A percentile compares a stretch with the other conserved stretches of the same genome.
phyloP scores from a whole-genome alignment of 2,113 vertebrate species.

The Stomatorhinus ivindoensis region DNA sequence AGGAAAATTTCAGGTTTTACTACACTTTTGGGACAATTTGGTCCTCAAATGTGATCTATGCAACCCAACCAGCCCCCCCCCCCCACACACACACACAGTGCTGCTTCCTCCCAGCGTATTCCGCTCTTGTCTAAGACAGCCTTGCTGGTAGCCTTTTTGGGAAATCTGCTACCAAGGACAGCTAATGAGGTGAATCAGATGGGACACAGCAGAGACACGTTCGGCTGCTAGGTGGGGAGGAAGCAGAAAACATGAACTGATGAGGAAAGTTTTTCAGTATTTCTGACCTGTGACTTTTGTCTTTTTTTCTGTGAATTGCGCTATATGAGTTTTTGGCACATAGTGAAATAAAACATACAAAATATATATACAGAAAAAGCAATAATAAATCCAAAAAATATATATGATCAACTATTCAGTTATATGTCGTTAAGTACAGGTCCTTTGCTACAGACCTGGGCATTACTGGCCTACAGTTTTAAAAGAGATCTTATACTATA shows the following conservation, averaged over 20 bases:
- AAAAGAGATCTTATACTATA: not conserved
- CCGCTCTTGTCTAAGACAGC: not conserved
- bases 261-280: not conserved
- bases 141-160: not conserved
- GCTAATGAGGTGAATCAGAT: not conserved
- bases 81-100: not conserved
- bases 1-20: too few relatives aligned
- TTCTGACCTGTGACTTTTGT: not conserved
- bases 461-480: not conserved
- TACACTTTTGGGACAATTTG: too few relatives aligned
- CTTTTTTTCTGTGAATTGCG: not conserved
- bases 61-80: too few relatives aligned
- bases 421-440: not conserved
- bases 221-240: not conserved
- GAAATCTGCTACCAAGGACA: not conserved
- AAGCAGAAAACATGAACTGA: not conserved
- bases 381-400: not conserved
- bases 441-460: not conserved
- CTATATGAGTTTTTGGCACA: not conserved
- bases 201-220: not conserved
- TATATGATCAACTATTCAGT: not conserved
- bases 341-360: not conserved
- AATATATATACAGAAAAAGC: not conserved
- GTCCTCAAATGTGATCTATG: too few relatives aligned
- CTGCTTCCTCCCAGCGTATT: not conserved